Evolutionary conservation across 2,797 vertebrate species (phyloP).

Genomic region (Synaphobranchus kaupii): DNA sequence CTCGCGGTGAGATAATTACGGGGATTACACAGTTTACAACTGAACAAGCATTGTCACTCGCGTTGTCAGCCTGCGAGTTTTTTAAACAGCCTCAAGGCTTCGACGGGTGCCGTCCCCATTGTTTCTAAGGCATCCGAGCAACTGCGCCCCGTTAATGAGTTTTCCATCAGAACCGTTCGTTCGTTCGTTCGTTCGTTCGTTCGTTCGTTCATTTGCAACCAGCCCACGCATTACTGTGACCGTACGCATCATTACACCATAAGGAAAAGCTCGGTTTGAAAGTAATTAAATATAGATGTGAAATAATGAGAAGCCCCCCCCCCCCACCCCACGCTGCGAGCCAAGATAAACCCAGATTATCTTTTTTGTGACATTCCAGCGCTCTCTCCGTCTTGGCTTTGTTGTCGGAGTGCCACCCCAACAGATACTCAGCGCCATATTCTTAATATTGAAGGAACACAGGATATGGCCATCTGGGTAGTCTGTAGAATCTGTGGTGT

Average conservation of each 20-base stretch:
- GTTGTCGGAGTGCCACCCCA: background rate
- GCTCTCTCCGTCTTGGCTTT: slow-evolving; percentile 5
- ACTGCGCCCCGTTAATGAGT: slow-evolving; percentile 45
- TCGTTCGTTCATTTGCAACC: slow-evolving; percentile 43
- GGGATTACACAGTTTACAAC: slow-evolving; percentile 58
- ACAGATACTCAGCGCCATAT: background rate
- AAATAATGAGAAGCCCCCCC: slow-evolving; percentile 42
- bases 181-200: background rate
- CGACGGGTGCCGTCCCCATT: background rate
- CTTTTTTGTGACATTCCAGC: slow-evolving; percentile 29
- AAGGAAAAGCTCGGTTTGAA: slow-evolving; percentile 51
- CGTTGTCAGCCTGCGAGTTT: slow-evolving; percentile 18
- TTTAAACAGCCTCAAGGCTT: slow-evolving; percentile 11
- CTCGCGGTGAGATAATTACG: slow-evolving; percentile 68
- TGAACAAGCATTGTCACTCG: slow-evolving; percentile 41
- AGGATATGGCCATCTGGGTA: background rate
- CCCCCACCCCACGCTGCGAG: slow-evolving; percentile 28
- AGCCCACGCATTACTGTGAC: slow-evolving; percentile 45
- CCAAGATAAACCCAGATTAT: slow-evolving; percentile 46
- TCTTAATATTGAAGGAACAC: background rate
- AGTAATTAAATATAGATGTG: slow-evolving; percentile 57
- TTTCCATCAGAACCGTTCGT: slow-evolving; percentile 32
- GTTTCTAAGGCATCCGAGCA: slow-evolving; percentile 23
- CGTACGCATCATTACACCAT: slow-evolving; percentile 53
- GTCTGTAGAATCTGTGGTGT: background rate